Base-by-base conservation (phyloP, 2,888 invertebrate species). In the Onchidella celtica region DNA sequence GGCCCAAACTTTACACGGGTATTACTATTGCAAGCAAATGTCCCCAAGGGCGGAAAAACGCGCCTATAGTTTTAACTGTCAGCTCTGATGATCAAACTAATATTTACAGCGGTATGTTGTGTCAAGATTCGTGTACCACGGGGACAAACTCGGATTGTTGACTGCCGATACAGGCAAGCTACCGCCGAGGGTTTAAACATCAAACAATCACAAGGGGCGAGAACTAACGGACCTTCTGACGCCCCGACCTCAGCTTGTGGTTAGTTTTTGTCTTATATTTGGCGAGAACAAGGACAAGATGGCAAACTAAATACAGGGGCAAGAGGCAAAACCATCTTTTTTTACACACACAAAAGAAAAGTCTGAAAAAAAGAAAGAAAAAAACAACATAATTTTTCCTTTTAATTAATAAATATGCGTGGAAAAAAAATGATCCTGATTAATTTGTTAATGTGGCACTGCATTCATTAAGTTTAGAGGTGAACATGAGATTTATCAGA, bases 21-120 rank as follows among this genome's bases (percentile, higher is more conserved):
- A 57, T 55, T 68, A 57, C 77, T 76, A 76, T 55, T 40, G 66
- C 32, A 27, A 70, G 78, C 55, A 69, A 47, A 69, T 69, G 69
- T 29, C 68, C 78, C 61, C 59, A 9, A 1, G 73, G 24, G 2
- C 3, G 73, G 40, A 40, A 17, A 57, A 32, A 57, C 29, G 11
- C 14, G 66, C 36, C 73, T 74, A 74, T 68, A 68, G 74, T 80
- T 80, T 63, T 76, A 81, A 57, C 68, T 81, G 68, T 81, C 68
- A 55, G 6, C 27, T n/a, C 63, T 81, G 76, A 70, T 70, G 61
- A 76, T 81, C 76, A 36, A 34, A 76, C 76, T 27, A 81, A 76
- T 76, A 81, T 81, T 81, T 81, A 72, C 76, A 17, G 34, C 36
- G 32, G 24, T 81, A 76, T 81, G 72, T 81, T 81, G 76, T 70